Evolutionary conservation across 2,797 vertebrate species (phyloP).

Genomic region (Enteromius viviparus): DNA sequence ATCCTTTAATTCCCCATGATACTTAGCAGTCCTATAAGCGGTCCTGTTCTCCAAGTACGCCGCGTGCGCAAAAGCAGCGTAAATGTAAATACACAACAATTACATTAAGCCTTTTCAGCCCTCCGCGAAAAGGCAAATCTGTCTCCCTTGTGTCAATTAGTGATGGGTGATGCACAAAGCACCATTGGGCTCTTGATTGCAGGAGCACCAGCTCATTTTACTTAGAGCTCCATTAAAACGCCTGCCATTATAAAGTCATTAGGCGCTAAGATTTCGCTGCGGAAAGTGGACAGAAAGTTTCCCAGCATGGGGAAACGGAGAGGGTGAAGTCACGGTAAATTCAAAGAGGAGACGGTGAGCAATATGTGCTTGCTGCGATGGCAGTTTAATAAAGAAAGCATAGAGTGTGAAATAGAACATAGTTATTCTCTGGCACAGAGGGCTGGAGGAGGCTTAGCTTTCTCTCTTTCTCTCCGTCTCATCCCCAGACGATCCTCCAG

Average conservation of each 20-base stretch:
- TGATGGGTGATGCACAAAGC: conserved; percentile 56
- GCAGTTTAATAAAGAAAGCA: conserved; percentile 82
- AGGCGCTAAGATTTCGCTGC: conserved; percentile 44
- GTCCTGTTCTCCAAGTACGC: neutral
- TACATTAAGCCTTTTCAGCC: conserved; percentile 31
- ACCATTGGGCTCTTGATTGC: conserved; percentile 61
- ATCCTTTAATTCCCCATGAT: neutral
- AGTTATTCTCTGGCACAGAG: conserved; percentile 76
- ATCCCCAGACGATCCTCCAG: conserved; percentile 57
- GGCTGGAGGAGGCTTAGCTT: conserved; percentile 62
- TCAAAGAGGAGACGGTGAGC: conserved; percentile 60
- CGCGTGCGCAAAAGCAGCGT: neutral
- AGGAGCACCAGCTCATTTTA: conserved; percentile 61
- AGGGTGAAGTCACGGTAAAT: conserved; percentile 44
- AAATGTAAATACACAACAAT: conserved; percentile 11
- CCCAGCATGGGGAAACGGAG: conserved; percentile 14
- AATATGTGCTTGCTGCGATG: conserved; percentile 77
- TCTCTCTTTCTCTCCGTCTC: conserved; percentile 58
- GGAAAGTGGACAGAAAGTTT: conserved; percentile 51
- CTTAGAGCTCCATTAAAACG: conserved; percentile 59
- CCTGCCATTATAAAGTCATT: conserved; percentile 59
- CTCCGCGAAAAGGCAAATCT: conserved; percentile 45
- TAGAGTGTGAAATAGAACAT: conserved; percentile 78
- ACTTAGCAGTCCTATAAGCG: neutral
- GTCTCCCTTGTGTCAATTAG: conserved; percentile 50